Percentiles rank a stretch among this genome's conserved stretches.
These are phyloP conservation scores for Sinohyriopsis cumingii DNA, from an alignment of 2,888 invertebrate genomes.

Conservation along the genomic window DNA sequence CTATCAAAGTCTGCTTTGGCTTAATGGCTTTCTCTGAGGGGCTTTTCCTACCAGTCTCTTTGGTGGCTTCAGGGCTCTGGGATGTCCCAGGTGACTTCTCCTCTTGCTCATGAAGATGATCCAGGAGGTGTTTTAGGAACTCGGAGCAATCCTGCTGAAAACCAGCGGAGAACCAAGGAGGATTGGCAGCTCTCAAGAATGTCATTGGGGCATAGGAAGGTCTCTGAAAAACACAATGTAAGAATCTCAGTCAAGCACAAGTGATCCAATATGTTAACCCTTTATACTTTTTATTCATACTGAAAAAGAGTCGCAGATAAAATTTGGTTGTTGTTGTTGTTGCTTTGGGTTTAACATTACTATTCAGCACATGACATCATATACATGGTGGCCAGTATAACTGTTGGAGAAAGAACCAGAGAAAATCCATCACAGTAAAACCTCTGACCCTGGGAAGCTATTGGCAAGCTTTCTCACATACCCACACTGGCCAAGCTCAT, in stretches of 20 bases:
- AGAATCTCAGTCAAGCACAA: neutral
- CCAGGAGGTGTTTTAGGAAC: conserved; percentile 84
- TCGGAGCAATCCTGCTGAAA: conserved; percentile 92
- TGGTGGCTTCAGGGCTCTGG: conserved; percentile 2
- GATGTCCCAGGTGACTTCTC: conserved; percentile 7
- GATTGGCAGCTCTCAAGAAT: conserved; percentile 81
- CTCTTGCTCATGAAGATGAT: conserved; percentile 84
- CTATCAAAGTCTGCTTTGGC: conserved; percentile 74
- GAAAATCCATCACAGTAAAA: too few species aligned
- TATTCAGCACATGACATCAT: too few species aligned
- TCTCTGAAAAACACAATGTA: conserved; percentile 63
- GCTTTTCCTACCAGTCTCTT: conserved; percentile 2
- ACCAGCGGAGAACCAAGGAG: conserved; percentile 84
- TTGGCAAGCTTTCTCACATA: too few species aligned
- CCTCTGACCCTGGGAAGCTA: too few species aligned
- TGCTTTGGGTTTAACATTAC: too few species aligned
- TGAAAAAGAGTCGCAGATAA: too few species aligned
- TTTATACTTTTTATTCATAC: too few species aligned
- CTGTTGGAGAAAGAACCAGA: too few species aligned
- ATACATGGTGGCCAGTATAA: too few species aligned
- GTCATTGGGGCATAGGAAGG: conserved; percentile 82
- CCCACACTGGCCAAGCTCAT: too few species aligned
- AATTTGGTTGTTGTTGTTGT: too few species aligned
- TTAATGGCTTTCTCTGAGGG: conserved; percentile 1
- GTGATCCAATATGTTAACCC: too few species aligned